Base-by-base conservation (phyloP, 2,888 invertebrate species). In the Epistrophella euchroma region DNA sequence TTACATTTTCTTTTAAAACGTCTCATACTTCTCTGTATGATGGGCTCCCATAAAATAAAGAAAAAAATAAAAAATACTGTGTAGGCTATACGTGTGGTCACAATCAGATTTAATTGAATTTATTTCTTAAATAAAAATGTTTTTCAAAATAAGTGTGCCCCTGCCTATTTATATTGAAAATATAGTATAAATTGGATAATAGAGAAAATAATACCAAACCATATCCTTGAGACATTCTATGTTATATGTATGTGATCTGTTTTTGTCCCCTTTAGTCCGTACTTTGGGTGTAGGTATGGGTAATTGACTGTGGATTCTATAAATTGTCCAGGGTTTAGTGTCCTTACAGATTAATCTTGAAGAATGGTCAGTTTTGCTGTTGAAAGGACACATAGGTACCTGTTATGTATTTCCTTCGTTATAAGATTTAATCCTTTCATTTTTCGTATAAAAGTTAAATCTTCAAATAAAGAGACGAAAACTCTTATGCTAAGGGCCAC, bases 71-170 rank as follows among this genome's bases (percentile, higher is more conserved):
- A 5, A 15, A 5, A 5, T 15, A 4, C 15, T 6, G 7, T 9
- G 9, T 45, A 4, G 5, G 13, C 19, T 50, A 22, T 71, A 37
- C 15, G 84, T 79, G 79, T 84, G 84, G 84, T 64, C 84, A 79
- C 74, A 84, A 75, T 71, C 50, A 64, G 71, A 75, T 75, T 84
- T 75, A 77, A 85, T 81, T 76, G 55, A 73, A 84, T 52, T 68
- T 35, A 35, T 40, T 58, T 58, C 25, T 9, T 15, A 15, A 11
- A 50, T 25, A 52, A 19, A 19, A 45, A 66, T 52, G 32, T 19
- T 37, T 9, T 50, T 10, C 50, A 43, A 17, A 45, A 47, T 19
- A 47, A 11, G 45, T 40, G 32, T 47, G 28, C 15, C 5, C 45
- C 17, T 17, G 11, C 43, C 4, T 9, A 4, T 32, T 9, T 15